Conservation (phyloP, 2,888 invertebrate genomes). For the Apotomis betuletana region DNA sequence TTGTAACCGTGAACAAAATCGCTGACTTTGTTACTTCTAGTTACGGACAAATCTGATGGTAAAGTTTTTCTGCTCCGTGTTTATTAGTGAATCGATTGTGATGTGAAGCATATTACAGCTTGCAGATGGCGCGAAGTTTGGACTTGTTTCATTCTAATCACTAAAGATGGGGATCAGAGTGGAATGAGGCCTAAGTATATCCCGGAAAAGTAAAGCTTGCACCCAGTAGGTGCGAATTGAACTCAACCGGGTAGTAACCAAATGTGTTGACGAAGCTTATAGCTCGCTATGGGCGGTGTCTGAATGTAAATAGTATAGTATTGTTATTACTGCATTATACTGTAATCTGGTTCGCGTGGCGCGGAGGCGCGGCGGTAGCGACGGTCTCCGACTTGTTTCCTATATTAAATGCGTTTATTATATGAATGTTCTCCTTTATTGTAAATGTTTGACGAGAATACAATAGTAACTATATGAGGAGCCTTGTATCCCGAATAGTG, state of each 20-base stretch:
- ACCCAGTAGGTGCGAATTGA: background rate
- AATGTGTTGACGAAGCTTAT: conserved; percentile 46
- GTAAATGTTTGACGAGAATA: conserved; percentile 77
- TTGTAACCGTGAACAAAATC: conserved; percentile 21
- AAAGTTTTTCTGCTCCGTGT: conserved; percentile 14
- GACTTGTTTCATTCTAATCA: background rate
- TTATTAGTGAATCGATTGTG: conserved; percentile 48
- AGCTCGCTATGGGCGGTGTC: conserved; percentile 16
- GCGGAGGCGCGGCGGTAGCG: conserved; percentile 56
- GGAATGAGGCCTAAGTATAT: background rate
- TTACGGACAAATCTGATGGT: conserved; percentile 32
- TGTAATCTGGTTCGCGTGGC: conserved; percentile 78
- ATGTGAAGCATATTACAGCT: conserved; percentile 78
- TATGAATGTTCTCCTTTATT: conserved; percentile 82
- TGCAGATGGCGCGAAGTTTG: conserved; percentile 40
- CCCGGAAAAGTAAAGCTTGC: background rate
- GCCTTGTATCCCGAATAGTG: conserved; percentile 72
- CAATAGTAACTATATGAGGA: conserved; percentile 67
- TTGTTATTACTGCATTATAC: conserved; percentile 73
- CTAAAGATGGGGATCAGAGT: background rate
- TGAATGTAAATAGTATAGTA: conserved; percentile 75
- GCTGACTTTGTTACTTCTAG: conserved; percentile 29
- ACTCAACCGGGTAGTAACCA: conserved; percentile 29
- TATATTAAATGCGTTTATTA: conserved; percentile 80
- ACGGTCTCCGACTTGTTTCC: conserved; percentile 79